Base-by-base conservation (phyloP, 2,797 vertebrate species). In the Pipistrellus pygmaeus region DNA sequence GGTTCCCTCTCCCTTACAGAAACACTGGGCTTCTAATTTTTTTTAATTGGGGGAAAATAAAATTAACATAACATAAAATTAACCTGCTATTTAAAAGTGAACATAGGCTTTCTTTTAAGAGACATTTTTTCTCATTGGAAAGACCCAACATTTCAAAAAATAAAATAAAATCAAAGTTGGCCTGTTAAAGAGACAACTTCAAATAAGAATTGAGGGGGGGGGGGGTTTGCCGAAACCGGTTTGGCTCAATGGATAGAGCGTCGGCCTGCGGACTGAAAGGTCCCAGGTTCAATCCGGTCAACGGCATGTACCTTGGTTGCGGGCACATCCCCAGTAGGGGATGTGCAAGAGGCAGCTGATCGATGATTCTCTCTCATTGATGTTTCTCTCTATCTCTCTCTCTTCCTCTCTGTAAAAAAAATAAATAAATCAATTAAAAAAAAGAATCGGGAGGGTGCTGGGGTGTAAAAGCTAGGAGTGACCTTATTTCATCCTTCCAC, bases 21-120 rank as follows among this genome's bases (percentile, higher is more conserved):
- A 96, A 84, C n/a, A 66, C 69, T 46, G 35, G 32, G 41, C 48
- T 93, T 60, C 92, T 60, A 35, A 2, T 23, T 78, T 44, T 81
- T 93, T 44, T 38, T 41, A 53, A 80, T 14, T 90, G 44, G 41
- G 76, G 27, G 25, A 85, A 76, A 72, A 87, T 71, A 88, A 76
- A 72, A 84, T 81, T 88, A 53, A 77, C 18, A 90, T 55, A 82
- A 85, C n/a, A 55, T 82, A 85, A 96, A 87, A 80, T 69, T 78
- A 94, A 82, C 35, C 32, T 69, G 66, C 85, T 30, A 87, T 64
- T 94, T 69, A 71, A 88, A 91, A 69, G 72, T 27, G 25, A 85
- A 76, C 2, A 35, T 18, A 46, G 55, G 62, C 10, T 94, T 94
- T 93, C 57, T 85, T 95, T 85, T 51, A 90, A 73, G 57, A 91